phyloP scores from a whole-genome alignment of 1,140 invertebrate genomes.

The Drosophila tropicalis region DNA sequence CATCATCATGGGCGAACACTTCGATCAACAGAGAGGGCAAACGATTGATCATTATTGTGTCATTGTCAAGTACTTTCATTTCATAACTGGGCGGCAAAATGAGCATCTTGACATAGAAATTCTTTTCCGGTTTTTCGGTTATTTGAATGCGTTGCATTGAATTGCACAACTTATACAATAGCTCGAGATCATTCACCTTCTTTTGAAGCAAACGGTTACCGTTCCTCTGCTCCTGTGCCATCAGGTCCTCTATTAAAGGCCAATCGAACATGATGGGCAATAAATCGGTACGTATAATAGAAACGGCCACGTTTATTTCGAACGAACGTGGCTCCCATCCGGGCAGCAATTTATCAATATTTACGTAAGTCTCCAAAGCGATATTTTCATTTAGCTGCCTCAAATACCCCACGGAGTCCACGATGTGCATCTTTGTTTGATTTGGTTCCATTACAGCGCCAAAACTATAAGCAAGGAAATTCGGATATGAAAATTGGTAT shows the following conservation, averaged over 20 bases:
- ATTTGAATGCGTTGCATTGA: conserved; percentile 43
- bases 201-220: conserved; percentile 33
- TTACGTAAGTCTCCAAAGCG: conserved; percentile 35
- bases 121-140: conserved; percentile 10
- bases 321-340: conserved; percentile 34
- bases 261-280: conserved; percentile 48
- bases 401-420: neutral
- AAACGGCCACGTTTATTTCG: conserved; percentile 25
- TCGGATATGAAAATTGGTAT: too few species aligned
- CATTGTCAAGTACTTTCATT: conserved; percentile 36
- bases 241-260: conserved; percentile 30
- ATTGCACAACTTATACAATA: conserved; percentile 41
- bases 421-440: neutral
- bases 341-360: conserved; percentile 35
- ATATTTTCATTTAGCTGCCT: conserved; percentile 37
- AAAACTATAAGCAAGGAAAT: neutral
- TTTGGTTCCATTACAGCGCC: neutral
- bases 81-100: conserved; percentile 38
- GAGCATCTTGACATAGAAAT: conserved; percentile 30
- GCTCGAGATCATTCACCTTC: conserved; percentile 45
- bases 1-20: conserved; percentile 8
- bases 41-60: conserved; percentile 42
- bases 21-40: conserved; percentile 36
- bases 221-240: conserved; percentile 24
- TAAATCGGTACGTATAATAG: conserved; percentile 31